phyloP scores from a whole-genome alignment of 2,797 vertebrate genomes.

The Scolopax rusticola region DNA sequence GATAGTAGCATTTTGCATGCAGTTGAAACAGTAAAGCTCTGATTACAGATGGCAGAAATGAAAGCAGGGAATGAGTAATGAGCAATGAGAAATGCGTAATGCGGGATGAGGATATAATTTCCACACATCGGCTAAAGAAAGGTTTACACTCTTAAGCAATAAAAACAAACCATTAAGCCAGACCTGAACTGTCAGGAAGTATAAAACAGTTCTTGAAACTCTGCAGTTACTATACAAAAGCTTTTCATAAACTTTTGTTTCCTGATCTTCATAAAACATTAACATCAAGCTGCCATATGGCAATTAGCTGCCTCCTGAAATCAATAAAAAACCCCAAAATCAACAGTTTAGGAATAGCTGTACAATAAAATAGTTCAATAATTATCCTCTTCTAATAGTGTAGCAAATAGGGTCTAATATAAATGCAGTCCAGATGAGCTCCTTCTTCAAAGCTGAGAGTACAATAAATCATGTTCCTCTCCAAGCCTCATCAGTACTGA shows the following conservation, averaged over 20 bases:
- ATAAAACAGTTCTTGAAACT: constrained; percentile 87
- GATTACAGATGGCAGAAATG: constrained; percentile 76
- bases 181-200: constrained; percentile 90
- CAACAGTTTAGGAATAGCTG: constrained; percentile 79
- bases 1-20: constrained; percentile 64
- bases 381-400: constrained; percentile 80
- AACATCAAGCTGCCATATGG: constrained; percentile 85
- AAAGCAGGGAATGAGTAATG: constrained; percentile 81
- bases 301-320: constrained; percentile 89
- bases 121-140: constrained; percentile 91
- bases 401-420: constrained; percentile 79
- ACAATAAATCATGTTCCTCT: constrained; percentile 56
- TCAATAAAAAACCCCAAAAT: constrained; percentile 83
- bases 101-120: constrained; percentile 90
- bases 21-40: constrained; percentile 75
- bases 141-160: constrained; percentile 95
- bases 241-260: constrained; percentile 86
- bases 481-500: constrained; percentile 1
- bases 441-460: constrained; percentile 77
- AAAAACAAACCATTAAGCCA: constrained; percentile 95
- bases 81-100: constrained; percentile 84
- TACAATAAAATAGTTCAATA: constrained; percentile 80
- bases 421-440: constrained; percentile 87
- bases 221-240: constrained; percentile 82
- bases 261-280: constrained; percentile 91